phyloP scores from a whole-genome alignment of 2,888 invertebrate species.

The Lapara coniferarum region DNA sequence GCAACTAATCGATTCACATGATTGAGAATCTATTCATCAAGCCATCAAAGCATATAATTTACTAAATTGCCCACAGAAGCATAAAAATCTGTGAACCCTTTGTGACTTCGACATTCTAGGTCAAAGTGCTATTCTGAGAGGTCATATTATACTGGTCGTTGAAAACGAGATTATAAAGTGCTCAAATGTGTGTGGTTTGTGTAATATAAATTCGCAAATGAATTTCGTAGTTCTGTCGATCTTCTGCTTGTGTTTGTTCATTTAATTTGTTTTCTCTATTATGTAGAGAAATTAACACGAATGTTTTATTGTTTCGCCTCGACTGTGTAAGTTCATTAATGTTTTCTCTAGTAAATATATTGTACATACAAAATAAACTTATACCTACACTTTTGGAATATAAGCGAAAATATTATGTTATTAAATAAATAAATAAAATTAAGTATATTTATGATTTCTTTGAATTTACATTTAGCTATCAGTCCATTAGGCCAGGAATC shows the following conservation, averaged over 20 bases:
- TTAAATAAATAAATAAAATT: too few species aligned
- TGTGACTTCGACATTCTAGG: background rate
- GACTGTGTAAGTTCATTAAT: too few species aligned
- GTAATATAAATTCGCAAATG: too few species aligned
- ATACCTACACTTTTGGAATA: too few species aligned
- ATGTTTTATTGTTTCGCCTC: too few species aligned
- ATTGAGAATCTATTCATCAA: constrained; percentile 6
- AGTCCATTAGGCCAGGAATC: too few species aligned
- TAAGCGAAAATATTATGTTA: too few species aligned
- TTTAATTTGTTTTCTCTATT: background rate
- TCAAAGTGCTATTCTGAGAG: constrained; percentile 3
- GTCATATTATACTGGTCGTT: background rate
- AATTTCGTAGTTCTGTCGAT: background rate
- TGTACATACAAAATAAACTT: too few species aligned
- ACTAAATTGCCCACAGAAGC: constrained; percentile 16
- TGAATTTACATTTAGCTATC: too few species aligned
- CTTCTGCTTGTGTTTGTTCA: background rate
- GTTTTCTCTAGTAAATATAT: too few species aligned
- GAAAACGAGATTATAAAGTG: constrained; percentile 5
- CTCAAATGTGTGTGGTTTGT: background rate
- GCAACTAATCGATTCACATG: background rate
- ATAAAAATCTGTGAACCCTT: constrained; percentile 14
- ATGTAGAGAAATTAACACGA: background rate
- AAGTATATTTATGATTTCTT: too few species aligned
- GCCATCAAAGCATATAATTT: constrained; percentile 10